Conservation (phyloP, 2,113 vertebrate genomes). For the Arothron firmamentum region DNA sequence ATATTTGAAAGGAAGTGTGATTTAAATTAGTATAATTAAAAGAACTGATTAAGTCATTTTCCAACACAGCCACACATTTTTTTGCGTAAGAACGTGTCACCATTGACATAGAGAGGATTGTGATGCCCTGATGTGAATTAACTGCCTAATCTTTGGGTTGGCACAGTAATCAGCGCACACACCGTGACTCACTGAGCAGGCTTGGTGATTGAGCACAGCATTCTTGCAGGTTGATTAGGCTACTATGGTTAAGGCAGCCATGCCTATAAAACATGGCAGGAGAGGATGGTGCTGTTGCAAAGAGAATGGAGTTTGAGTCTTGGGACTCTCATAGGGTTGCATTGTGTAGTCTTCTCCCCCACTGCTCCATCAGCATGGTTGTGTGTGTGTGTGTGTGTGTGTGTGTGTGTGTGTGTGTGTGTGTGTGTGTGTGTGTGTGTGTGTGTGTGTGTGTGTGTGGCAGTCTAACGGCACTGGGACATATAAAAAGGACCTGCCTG, state of each 20-base stretch:
- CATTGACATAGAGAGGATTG: slow-evolving; percentile 50
- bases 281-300: slow-evolving; percentile 47
- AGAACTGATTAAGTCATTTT: neutral
- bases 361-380: slow-evolving; percentile 70
- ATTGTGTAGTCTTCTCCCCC: slow-evolving; percentile 69
- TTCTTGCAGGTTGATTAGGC: slow-evolving; percentile 74
- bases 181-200: slow-evolving; percentile 41
- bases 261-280: slow-evolving; percentile 68
- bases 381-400: too few species aligned
- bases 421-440: too few species aligned
- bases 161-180: slow-evolving; percentile 56
- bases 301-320: slow-evolving; percentile 45
- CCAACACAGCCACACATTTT: neutral
- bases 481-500: slow-evolving; percentile 66
- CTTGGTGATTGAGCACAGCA: slow-evolving; percentile 56
- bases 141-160: slow-evolving; percentile 50
- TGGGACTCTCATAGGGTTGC: slow-evolving; percentile 60
- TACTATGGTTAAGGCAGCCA: slow-evolving; percentile 73
- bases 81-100: slow-evolving; percentile 10
- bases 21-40: too few species aligned
- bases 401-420: too few species aligned
- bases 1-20: too few species aligned
- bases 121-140: slow-evolving; percentile 32
- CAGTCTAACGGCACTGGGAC: slow-evolving; percentile 48
- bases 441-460: slow-evolving; percentile 76